phyloP scores from a whole-genome alignment of 2,888 invertebrate species.

The Panopea generosa region DNA sequence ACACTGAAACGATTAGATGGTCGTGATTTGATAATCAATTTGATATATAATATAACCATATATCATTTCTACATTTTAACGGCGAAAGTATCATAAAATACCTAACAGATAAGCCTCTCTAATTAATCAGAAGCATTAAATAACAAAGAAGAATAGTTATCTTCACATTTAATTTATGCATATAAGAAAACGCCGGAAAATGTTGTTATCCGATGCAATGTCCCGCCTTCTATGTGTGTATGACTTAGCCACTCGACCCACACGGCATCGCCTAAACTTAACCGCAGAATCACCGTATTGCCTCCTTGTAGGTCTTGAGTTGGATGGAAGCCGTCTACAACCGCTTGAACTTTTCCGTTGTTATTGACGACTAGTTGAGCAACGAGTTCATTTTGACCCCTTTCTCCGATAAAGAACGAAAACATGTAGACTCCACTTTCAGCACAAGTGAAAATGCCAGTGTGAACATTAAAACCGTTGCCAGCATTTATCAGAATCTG shows the following conservation, averaged over 20 bases:
- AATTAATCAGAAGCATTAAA: no score
- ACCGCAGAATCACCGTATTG: slow-evolving; percentile 11
- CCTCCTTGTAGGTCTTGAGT: slow-evolving; percentile 26
- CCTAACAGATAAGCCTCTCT: no score
- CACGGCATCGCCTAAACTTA: slow-evolving; percentile 7
- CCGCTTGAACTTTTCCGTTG: not conserved
- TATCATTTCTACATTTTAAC: no score
- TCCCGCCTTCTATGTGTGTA: slow-evolving; percentile 16
- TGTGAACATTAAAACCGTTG: slow-evolving; percentile 15
- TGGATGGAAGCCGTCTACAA: not conserved
- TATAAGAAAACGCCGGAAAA: slow-evolving; percentile 26
- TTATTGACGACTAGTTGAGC: slow-evolving; percentile 9
- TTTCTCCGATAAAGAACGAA: slow-evolving; percentile 10
- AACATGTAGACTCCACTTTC: slow-evolving; percentile 23
- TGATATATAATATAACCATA: no score
- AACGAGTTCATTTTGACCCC: not conserved
- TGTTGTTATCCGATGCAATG: not conserved
- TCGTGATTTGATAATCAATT: no score
- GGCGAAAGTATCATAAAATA: no score
- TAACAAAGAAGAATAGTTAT: no score
- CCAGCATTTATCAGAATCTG: slow-evolving; percentile 26
- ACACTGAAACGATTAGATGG: no score
- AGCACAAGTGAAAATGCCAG: slow-evolving; percentile 23
- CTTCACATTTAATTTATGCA: no score
- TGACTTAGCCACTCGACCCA: slow-evolving; percentile 6